These are phyloP conservation scores for Tragulus kanchil DNA, from an alignment of 2,113 vertebrate genomes.

Conservation along the genomic window DNA sequence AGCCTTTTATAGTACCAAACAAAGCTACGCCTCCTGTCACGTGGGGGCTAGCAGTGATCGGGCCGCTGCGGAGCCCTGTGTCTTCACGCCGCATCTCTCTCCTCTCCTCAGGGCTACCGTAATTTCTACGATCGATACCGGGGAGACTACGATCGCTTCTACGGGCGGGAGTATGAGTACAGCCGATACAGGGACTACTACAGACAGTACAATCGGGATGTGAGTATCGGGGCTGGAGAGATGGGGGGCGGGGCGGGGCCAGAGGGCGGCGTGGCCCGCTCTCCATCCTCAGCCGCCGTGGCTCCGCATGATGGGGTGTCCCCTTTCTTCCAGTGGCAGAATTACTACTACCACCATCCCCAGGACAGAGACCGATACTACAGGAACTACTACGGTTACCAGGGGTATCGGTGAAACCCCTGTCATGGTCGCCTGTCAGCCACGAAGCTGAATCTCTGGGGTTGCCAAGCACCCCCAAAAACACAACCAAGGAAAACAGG, in stretches of 20 bases:
- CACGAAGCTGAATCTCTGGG: slow-evolving; percentile 75
- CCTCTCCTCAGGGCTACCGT: slow-evolving; percentile 84
- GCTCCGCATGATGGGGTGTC: slow-evolving; percentile 16
- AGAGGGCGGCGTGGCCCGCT: background rate
- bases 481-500: slow-evolving; percentile 86
- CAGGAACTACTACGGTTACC: slow-evolving; percentile 88
- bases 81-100: background rate
- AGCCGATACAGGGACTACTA: slow-evolving; percentile 90
- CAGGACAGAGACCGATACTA: slow-evolving; percentile 89
- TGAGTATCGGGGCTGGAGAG: slow-evolving; percentile 71
- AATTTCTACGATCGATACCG: slow-evolving; percentile 87
- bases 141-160: slow-evolving; percentile 87
- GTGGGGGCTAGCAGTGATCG: slow-evolving; percentile 11
- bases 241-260: background rate
- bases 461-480: slow-evolving; percentile 74
- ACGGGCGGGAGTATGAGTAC: slow-evolving; percentile 88
- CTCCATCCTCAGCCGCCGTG: background rate
- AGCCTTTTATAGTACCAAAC: background rate
- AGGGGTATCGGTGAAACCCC: slow-evolving; percentile 89
- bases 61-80: background rate
- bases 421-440: slow-evolving; percentile 76
- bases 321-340: slow-evolving; percentile 89
- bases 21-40: slow-evolving; percentile 11
- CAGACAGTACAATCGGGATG: slow-evolving; percentile 89
- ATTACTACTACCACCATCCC: slow-evolving; percentile 86